Evolutionary conservation across 37 sponge, comb jelly and placozoan species (phyloP).

Genomic region (Lycopodina hypogea): DNA sequence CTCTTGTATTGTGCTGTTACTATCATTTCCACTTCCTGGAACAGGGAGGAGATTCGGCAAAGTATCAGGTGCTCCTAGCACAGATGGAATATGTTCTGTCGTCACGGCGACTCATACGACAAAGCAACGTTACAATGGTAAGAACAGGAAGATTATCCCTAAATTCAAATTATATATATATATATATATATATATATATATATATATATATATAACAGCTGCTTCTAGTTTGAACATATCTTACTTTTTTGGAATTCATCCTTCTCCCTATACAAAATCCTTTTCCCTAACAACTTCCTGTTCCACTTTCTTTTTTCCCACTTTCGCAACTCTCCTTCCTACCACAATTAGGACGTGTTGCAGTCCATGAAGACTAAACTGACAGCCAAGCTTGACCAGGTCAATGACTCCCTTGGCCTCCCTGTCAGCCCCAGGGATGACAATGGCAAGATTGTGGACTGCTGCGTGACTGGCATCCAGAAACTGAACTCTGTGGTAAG

Average conservation of each 20-base stretch:
- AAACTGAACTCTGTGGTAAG: slow-evolving; percentile 40
- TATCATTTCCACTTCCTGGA: too few relatives aligned
- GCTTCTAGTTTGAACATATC: too few relatives aligned
- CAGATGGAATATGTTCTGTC: slow-evolving; percentile 48
- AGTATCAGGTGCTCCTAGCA: slow-evolving; percentile 21
- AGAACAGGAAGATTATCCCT: too few relatives aligned
- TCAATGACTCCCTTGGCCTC: slow-evolving; percentile 27
- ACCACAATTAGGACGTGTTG: slow-evolving; percentile 33
- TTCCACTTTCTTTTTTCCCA: too few relatives aligned
- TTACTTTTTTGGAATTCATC: too few relatives aligned
- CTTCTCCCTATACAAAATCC: too few relatives aligned
- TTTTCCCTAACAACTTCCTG: too few relatives aligned
- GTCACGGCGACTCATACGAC: slow-evolving; percentile 17
- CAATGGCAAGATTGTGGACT: slow-evolving; percentile 15
- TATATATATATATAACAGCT: too few relatives aligned
- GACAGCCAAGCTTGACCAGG: slow-evolving; percentile 48
- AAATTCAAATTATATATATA: too few relatives aligned
- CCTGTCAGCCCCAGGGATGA: slow-evolving; percentile 36
- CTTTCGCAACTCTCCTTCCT: background rate
- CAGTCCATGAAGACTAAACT: slow-evolving; percentile 48
- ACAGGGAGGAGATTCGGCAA: slow-evolving; percentile 4
- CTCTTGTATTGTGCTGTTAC: background rate
- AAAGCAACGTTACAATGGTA: slow-evolving; percentile 48
- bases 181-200: too few relatives aligned
- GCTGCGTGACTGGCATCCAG: background rate